phyloP scores from a whole-genome alignment of 2,113 vertebrate species.

The Corythaeola cristata region DNA sequence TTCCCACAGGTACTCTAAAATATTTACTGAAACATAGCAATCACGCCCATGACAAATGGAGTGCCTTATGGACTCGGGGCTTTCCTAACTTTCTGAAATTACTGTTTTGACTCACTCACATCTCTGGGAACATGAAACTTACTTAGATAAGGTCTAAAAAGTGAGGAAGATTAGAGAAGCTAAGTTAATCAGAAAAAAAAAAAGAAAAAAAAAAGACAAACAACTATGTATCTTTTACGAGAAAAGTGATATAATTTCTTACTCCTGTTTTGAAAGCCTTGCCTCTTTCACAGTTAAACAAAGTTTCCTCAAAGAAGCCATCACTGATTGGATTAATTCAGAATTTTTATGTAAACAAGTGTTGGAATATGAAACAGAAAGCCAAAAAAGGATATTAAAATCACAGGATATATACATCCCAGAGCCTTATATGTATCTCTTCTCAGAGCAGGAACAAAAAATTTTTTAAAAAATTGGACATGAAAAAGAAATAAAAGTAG shows the following conservation, averaged over 20 bases:
- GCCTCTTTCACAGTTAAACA: neutral
- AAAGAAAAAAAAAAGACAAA: rapidly evolving
- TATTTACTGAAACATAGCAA: neutral
- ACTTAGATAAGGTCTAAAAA: neutral
- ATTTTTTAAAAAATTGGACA: neutral
- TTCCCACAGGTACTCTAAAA: neutral
- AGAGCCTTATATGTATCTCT: neutral
- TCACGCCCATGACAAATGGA: neutral
- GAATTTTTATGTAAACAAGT: neutral
- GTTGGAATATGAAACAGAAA: neutral
- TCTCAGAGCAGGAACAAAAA: neutral
- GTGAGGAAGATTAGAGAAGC: neutral
- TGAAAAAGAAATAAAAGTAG: neutral
- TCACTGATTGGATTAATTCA: neutral
- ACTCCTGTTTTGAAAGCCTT: neutral
- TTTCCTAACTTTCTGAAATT: neutral
- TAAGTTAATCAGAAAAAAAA: neutral
- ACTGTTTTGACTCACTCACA: neutral
- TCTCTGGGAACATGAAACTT: neutral
- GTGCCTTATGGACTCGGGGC: rapidly evolving
- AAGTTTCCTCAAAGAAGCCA: neutral
- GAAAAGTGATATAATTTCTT: neutral
- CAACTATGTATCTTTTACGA: neutral
- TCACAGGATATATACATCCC: neutral
- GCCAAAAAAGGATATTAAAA: neutral